Evolutionary conservation across 2,797 vertebrate genomes (phyloP).

Genomic region (Merluccius polli): DNA sequence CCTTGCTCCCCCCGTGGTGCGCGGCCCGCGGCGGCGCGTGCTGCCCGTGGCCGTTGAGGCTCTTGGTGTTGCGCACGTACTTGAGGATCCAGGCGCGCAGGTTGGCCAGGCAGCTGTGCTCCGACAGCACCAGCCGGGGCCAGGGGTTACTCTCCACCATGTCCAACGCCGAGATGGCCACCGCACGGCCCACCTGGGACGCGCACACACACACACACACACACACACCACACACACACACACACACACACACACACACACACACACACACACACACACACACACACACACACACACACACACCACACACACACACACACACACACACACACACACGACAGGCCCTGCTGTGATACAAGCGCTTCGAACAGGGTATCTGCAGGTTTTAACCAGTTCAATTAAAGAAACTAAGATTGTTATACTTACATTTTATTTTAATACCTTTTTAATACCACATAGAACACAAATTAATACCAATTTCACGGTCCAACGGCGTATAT

Average conservation of each 20-base stretch:
- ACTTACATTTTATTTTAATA: too few relatives aligned
- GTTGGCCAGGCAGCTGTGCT: constrained; percentile 88
- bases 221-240: constrained; percentile 3
- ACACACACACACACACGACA: too few relatives aligned
- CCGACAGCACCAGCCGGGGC: constrained; percentile 88
- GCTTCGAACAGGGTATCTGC: too few relatives aligned
- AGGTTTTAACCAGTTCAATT: too few relatives aligned
- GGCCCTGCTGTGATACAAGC: too few relatives aligned
- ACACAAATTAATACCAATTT: too few relatives aligned
- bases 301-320: neutral
- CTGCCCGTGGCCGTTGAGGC: constrained; percentile 26
- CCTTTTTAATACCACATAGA: too few relatives aligned
- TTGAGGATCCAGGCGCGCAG: constrained; percentile 92
- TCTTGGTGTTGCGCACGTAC: constrained; percentile 85
- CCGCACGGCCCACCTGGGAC: constrained; percentile 86
- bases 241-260: constrained; percentile 3
- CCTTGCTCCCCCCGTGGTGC: constrained; percentile 55
- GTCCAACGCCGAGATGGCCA: constrained; percentile 89
- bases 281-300: constrained; percentile 15
- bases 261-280: neutral
- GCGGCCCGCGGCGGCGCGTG: constrained; percentile 34
- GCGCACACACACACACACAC: too few relatives aligned
- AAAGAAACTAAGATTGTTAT: too few relatives aligned
- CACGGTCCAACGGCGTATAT: too few relatives aligned
- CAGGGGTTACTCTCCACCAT: constrained; percentile 94